Evolutionary conservation across 2,888 invertebrate species (phyloP), one percentile per base, ranked within the genome.

Genomic region (Parapristionchus giblindavisi): DNA sequence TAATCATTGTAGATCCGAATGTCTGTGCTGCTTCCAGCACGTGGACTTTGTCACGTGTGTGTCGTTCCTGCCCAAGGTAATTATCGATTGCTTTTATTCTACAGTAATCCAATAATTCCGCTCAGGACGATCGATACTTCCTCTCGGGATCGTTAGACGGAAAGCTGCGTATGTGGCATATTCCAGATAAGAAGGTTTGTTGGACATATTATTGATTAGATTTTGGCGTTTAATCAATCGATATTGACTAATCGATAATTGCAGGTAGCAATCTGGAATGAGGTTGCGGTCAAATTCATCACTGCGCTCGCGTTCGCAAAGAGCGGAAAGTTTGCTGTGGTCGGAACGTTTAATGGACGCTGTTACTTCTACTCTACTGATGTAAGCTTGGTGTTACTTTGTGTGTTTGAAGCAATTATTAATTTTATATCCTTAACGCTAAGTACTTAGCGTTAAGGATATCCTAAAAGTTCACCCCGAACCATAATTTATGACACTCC

Each of bases 11-110:
- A 66, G 98, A 51, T 93, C 94, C 85, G 98, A 99, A 89, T 99
- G 99, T 88, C 91, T 99, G 0, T 99, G 98, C 88, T 96, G 96
- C 88, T 99, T 99, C 90, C 97, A 98, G 88, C 99, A 99, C 88
- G 96, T 97, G 80, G 98, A 99, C 90, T 98, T 98, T 89, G 98
- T 99, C 73, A 98, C 99, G 0, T 96, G 98, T 0, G 97, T 99
- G 85, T 97, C 95, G 73, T 99, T 99, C 89, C 96, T 99, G 90
- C 99, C 99, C 1, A 91, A 93, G 75, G 90, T 90, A 83, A 27
- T 21, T 6, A 8, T 40, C 48, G 32, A 27, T 51, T 29, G 40
- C 32, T 3, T 11, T 43, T 29, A 17, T 58, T 8, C 24, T 58
- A 11, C 21, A 14, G 38, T 27, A n/a, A 14, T 70, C 14, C 17